Evolutionary conservation across 2,888 invertebrate species (phyloP), one percentile per base, ranked within the genome.

Genomic region (Drosophila kambysellisi): DNA sequence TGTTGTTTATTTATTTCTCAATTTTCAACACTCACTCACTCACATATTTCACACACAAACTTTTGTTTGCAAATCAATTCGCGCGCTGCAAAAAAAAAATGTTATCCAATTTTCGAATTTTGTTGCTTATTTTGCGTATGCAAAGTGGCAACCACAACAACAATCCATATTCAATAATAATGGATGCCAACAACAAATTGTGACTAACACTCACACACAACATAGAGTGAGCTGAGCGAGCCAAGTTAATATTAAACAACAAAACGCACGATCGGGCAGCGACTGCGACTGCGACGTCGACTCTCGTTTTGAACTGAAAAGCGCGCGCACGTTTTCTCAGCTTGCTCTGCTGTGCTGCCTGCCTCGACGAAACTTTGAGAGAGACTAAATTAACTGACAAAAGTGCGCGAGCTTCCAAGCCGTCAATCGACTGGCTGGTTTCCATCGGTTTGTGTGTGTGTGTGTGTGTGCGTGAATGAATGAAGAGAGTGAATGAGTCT

Each of bases 51-150:
- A 62, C 51, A 59, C 52, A 60, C 39, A 78, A 59, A 63, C 56
- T 66, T 82, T 80, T 82, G 79, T 84, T 84, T 81, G 83, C 81
- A 84, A 84, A 83, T 81, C 69, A 76, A 82, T 88, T 85, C 69
- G 81, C 85, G 65, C 60, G 67, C 65, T 73, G 73, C 62, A 63
- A 70, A 69, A 54, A 73, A 67, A 74, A 70, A 67, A 61, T 75
- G 60, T 58, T 79, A 78, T 82, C 72, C 67, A 77, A 81, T 82
- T 84, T 70, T 62, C 54, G 63, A 72, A 62, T 69, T 76, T 82
- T 71, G 71, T 54, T 78, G 75, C 65, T 80, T 58, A 53, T 57
- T 68, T 65, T 56, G 69, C 63, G 69, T 76, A 76, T 79, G 79
- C 76, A 78, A 78, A 78, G 64, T 79, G 74, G 63, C 59, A 39